Evolutionary conservation across 2,113 vertebrate genomes (phyloP), one percentile per base, ranked within the genome.

Genomic region (Perca flavescens): DNA sequence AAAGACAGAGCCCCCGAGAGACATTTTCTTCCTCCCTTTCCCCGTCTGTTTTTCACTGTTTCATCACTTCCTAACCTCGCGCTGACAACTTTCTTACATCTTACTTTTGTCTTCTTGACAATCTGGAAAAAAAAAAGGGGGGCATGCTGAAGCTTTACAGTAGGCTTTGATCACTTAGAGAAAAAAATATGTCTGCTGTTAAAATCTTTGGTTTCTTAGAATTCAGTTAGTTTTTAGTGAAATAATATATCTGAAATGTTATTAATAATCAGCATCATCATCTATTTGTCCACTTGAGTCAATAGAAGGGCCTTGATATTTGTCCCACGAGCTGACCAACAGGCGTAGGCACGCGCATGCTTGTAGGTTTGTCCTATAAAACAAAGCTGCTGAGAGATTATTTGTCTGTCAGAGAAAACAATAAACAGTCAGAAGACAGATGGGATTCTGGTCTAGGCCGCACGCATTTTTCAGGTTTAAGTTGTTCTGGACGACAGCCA

Each of bases 361-460:
- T 54, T 54, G 54, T 11, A 28, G 19, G 60, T 87, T 81, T 79
- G 40, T 56, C 47, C 49, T 61, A 17, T 16, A 13, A 54, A 25
- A 70, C 36, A 70, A 57, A 61, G 67, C 68, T 19, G 71, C 68
- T 19, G 71, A 76, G 68, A 85, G 71, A 87, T 87, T 70, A 88
- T 87, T 61, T 76, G n/a, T 64, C 64, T 54, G 81, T 83, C 79
- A 68, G 71, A 84, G 63, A 82, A 80, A 85, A 84, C 82, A 84
- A 77, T 80, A 79, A 88, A 79, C 74, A 80, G 79, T 61, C 72
- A 22, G 84, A 76, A 78, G 91, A 88, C 79, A 49, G 77, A 91
- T 87, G 83, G 62, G 70, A 66, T 76, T 61, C 53, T 47, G 8
- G 21, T 70, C 53, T n/a, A 7, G 67, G 50, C 61, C 14, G 43